phyloP scores from a whole-genome alignment of 1,140 invertebrate genomes.

The Solen grandis region DNA sequence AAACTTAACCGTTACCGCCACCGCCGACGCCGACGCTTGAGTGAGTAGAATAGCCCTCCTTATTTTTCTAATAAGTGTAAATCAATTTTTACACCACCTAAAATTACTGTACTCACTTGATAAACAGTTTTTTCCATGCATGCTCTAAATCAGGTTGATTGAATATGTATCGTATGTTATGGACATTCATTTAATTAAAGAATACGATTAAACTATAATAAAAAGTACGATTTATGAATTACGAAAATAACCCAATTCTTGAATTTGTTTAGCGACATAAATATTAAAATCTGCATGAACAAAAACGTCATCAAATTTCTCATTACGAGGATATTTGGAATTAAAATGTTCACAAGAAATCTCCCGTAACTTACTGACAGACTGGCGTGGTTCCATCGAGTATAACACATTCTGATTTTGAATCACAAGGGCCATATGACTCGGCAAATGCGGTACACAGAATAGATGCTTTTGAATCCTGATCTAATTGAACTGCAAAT shows the following conservation, averaged over 20 bases:
- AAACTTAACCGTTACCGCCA: too few species aligned
- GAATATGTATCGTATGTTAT: not conserved
- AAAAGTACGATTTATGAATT: too few species aligned
- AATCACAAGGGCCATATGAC: not conserved
- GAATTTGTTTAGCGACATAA: not conserved
- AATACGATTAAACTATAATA: too few species aligned
- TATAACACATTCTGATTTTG: slow-evolving; percentile 7
- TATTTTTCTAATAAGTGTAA: too few species aligned
- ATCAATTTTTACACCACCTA: not conserved
- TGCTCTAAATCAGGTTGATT: not conserved
- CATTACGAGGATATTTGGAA: not conserved
- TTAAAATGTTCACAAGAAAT: not conserved
- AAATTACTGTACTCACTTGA: not conserved
- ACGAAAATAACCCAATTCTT: too few species aligned
- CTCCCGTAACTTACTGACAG: slow-evolving; percentile 12
- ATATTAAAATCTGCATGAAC: not conserved
- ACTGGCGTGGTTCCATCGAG: not conserved
- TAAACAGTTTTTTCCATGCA: not conserved
- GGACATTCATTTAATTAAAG: not conserved
- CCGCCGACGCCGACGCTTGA: too few species aligned
- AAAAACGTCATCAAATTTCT: not conserved
- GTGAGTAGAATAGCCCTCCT: too few species aligned
- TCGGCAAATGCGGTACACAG: slow-evolving; percentile 6
- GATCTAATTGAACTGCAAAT: slow-evolving; percentile 14
- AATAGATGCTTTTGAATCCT: not conserved